A percentile compares a stretch with the other conserved stretches of the same genome.
Evolutionary conservation across 2,797 vertebrate genomes (phyloP).

Genomic region (Oreochromis mossambicus): DNA sequence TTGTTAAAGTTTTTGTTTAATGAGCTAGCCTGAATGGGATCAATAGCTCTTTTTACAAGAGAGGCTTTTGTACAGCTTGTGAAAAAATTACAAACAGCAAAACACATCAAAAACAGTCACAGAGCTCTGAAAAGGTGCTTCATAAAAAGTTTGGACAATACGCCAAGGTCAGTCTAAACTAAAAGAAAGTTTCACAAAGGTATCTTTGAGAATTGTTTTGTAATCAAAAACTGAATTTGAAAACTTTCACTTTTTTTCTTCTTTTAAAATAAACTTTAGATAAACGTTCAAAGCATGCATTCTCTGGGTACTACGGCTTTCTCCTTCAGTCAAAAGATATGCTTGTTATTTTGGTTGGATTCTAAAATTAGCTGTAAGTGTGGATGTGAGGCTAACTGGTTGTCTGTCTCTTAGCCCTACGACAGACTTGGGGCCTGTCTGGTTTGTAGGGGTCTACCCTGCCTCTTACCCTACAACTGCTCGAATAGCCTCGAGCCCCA

Average conservation of each 20-base stretch:
- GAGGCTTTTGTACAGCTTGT: neutral
- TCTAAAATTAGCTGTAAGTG: neutral
- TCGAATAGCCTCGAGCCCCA: neutral
- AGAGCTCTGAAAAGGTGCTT: neutral
- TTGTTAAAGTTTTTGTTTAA: neutral
- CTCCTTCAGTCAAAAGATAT: neutral
- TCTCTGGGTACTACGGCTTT: neutral
- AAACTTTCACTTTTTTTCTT: neutral
- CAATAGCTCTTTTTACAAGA: neutral
- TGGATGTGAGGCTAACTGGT: neutral
- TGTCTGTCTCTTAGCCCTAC: neutral
- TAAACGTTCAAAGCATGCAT: neutral
- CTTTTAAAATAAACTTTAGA: neutral
- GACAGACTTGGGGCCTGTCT: neutral
- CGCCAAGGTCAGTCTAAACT: neutral
- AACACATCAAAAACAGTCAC: neutral
- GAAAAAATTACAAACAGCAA: neutral
- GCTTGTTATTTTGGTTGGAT: neutral
- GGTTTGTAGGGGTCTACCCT: neutral
- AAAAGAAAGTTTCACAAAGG: neutral
- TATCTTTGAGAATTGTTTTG: neutral
- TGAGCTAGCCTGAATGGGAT: neutral
- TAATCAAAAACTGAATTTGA: neutral
- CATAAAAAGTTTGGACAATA: neutral
- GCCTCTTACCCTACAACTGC: neutral